Evolutionary conservation across 1,140 invertebrate species (phyloP).

Genomic region (Hylaeus volcanicus): DNA sequence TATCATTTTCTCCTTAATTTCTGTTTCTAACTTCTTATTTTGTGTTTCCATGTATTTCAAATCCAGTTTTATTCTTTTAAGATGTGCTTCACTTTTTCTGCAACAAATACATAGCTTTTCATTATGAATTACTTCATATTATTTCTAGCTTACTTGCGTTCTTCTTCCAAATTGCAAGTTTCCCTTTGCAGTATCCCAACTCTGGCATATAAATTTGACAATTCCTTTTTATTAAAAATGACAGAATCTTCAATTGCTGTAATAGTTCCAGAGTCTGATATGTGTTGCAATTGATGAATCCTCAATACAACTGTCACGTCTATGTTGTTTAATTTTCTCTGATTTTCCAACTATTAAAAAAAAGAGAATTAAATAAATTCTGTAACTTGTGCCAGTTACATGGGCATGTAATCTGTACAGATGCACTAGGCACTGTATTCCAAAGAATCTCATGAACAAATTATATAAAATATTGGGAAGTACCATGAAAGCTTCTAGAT

Average conservation of each 20-base stretch:
- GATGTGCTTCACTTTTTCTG: slow-evolving; percentile 80
- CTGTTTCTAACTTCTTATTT: slow-evolving; percentile 79
- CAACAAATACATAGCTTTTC: slow-evolving; percentile 3
- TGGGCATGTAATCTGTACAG: too few relatives aligned
- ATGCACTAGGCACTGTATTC: too few relatives aligned
- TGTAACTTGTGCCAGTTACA: too few relatives aligned
- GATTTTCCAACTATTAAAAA: slow-evolving; percentile 83
- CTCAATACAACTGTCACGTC: slow-evolving; percentile 84
- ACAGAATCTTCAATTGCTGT: slow-evolving; percentile 83
- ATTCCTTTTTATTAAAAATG: slow-evolving; percentile 83
- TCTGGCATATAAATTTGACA: slow-evolving; percentile 82
- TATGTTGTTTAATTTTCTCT: slow-evolving; percentile 85
- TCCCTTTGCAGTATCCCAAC: slow-evolving; percentile 85
- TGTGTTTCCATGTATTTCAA: slow-evolving; percentile 81
- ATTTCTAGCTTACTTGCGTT: slow-evolving; percentile 80
- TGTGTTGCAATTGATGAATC: slow-evolving; percentile 85
- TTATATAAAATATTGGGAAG: background rate
- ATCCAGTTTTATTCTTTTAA: slow-evolving; percentile 82
- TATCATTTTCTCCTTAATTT: slow-evolving; percentile 80
- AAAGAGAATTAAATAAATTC: slow-evolving; percentile 21
- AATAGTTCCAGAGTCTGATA: slow-evolving; percentile 78
- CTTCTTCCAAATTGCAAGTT: slow-evolving; percentile 82
- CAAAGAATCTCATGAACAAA: too few relatives aligned
- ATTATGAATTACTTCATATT: background rate
- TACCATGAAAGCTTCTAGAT: slow-evolving; percentile 77